Evolutionary conservation across 2,888 invertebrate species (phyloP), one percentile per base, ranked within the genome.

Genomic region (Iselma pallidipennis): DNA sequence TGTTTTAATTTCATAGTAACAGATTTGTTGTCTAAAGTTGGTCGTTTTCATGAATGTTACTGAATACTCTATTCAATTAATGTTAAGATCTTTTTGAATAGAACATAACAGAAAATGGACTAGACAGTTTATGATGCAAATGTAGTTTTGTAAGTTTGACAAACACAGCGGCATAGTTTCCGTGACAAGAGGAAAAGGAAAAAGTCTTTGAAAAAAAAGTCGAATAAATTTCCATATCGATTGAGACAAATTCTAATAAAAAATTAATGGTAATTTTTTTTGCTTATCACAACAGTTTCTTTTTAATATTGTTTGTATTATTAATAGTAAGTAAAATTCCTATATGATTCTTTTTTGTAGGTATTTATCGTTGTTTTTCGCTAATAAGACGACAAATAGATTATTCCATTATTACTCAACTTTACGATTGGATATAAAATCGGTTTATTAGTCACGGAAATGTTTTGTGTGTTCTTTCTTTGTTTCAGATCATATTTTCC

Each of bases 341-440:
- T 5, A 25, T 25, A 3, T 5, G 5, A 25, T 25, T 25, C 3
- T 29, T 9, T n/a, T 10, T 10, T 10, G 29, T 33, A 10, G n/a
- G 4, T 33, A 51, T 31, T 21, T n/a, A n/a, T n/a, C n/a, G n/a
- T 33, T 31, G 12, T 31, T 53, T 53, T 49, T 26, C 52, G 25
- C n/a, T 50, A 53, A 23, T 4, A 31, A 31, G 31, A 53, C 31
- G 21, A 45, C 45, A 45, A 45, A 45, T 45, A 45, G 12, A 45
- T 21, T 45, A 45, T 45, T 45, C 45, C 21, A 21, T 45, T 45
- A 45, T 45, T 45, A 9, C 21, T 10, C 6, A 21, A 45, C 10
- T 45, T 45, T 45, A 45, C 45, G 45, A 45, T 45, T 45, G 45
- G 45, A 45, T 45, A 45, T 45, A 45, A 45, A 45, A 16, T 37